Evolutionary conservation across 2,888 invertebrate species (phyloP).

Genomic region (Pyrgus malvae): DNA sequence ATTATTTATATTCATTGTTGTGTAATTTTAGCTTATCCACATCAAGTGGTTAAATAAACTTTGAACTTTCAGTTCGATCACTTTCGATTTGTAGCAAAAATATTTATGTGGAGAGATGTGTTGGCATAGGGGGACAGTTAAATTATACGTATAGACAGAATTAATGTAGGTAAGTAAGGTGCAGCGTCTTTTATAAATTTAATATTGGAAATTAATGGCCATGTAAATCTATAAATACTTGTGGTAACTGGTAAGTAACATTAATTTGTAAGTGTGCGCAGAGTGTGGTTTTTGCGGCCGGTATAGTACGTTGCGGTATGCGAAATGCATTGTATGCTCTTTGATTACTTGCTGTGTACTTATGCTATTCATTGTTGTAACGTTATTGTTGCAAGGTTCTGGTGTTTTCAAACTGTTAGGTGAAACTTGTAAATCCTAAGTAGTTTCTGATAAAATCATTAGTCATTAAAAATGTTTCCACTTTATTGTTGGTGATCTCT

Average conservation of each 20-base stretch:
- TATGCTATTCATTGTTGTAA: conserved; percentile 4
- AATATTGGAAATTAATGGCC: too few species aligned
- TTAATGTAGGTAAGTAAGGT: conserved; percentile 63
- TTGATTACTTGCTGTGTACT: neutral
- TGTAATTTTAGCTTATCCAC: too few species aligned
- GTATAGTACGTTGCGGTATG: conserved; percentile 5
- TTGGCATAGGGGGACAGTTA: conserved; percentile 51
- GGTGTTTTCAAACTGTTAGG: conserved; percentile 1
- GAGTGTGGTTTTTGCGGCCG: conserved; percentile 1
- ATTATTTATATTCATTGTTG: too few species aligned
- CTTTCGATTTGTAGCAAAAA: neutral
- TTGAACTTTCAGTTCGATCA: neutral
- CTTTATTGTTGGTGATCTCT: too few species aligned
- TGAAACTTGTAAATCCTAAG: conserved; percentile 4
- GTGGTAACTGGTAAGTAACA: too few species aligned
- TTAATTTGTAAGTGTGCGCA: neutral
- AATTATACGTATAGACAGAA: conserved; percentile 24
- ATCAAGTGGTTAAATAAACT: too few species aligned
- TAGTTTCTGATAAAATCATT: neutral
- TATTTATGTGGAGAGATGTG: conserved; percentile 46
- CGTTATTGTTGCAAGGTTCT: neutral
- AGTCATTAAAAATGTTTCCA: neutral
- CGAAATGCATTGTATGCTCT: neutral
- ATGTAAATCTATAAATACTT: too few species aligned
- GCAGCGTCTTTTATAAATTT: neutral